These are phyloP conservation scores for Glyptemys insculpta DNA, from an alignment of 2,797 vertebrate genomes.

Conservation along the genomic window DNA sequence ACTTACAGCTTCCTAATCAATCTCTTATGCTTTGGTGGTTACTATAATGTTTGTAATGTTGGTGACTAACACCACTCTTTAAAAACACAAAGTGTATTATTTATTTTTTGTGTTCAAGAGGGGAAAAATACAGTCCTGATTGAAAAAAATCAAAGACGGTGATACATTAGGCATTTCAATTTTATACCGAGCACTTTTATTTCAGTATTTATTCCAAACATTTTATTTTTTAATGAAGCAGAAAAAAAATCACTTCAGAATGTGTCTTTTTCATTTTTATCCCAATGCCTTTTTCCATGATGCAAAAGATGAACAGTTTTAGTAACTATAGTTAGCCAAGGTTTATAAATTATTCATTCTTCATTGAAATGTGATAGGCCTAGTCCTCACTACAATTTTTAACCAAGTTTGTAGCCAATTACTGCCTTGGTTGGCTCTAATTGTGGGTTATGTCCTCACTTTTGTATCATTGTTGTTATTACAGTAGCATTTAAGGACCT, in stretches of 20 bases:
- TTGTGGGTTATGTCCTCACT: not conserved
- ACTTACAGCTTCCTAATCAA: not conserved
- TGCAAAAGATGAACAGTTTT: not conserved
- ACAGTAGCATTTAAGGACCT: no score
- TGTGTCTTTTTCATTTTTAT: not conserved
- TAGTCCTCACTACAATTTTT: not conserved
- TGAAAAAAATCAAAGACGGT: not conserved
- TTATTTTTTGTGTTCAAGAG: not conserved
- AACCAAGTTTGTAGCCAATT: not conserved
- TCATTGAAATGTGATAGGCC: not conserved
- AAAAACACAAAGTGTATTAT: not conserved
- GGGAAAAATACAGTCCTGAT: accelerated
- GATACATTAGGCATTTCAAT: not conserved
- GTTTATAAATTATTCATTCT: not conserved
- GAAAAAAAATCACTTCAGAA: not conserved
- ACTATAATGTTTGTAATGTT: not conserved
- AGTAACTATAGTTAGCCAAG: not conserved
- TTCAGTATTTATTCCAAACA: not conserved
- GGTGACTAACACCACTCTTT: not conserved
- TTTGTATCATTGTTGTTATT: not conserved
- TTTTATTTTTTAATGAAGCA: not conserved
- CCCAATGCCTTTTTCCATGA: not conserved
- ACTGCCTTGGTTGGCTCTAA: not conserved
- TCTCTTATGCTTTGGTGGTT: not conserved
- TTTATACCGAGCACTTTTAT: not conserved